Evolutionary conservation across 1,140 invertebrate genomes (phyloP).

Genomic region (Eueides isabella): DNA sequence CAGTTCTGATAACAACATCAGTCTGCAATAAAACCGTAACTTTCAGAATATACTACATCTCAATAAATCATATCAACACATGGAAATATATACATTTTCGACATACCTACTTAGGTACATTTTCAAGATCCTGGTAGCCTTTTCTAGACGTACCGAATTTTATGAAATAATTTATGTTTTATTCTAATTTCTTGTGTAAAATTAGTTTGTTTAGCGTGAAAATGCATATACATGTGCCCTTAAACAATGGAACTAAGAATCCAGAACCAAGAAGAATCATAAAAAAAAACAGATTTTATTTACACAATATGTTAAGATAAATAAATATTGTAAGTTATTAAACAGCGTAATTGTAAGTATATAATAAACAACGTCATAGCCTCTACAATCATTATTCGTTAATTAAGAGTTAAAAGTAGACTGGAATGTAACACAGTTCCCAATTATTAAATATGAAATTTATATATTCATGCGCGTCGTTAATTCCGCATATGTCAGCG

Average conservation of each 20-base stretch:
- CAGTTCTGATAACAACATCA: neutral
- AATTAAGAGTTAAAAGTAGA: slow-evolving; percentile 10
- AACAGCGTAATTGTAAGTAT: neutral
- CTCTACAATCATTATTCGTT: neutral
- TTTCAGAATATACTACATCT: neutral
- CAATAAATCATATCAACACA: neutral
- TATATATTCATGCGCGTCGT: neutral
- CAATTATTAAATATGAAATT: neutral
- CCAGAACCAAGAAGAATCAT: too few species aligned
- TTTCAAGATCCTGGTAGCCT: too few species aligned
- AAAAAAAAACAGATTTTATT: too few species aligned
- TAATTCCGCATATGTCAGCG: neutral
- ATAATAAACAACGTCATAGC: neutral
- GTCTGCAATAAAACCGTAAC: slow-evolving; percentile 3
- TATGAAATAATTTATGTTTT: too few species aligned
- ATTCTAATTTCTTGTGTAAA: too few species aligned
- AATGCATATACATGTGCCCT: too few species aligned
- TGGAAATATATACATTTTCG: neutral
- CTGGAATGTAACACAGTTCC: slow-evolving; percentile 3
- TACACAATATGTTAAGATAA: too few species aligned
- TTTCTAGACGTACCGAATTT: too few species aligned
- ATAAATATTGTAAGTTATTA: neutral
- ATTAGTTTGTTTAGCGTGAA: too few species aligned
- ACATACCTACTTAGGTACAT: too few species aligned
- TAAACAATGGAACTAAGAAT: too few species aligned